A percentile compares a stretch with the other conserved stretches of the same genome.
Conservation (phyloP, 2,113 vertebrate genomes). For the Bambusicola thoracicus region DNA sequence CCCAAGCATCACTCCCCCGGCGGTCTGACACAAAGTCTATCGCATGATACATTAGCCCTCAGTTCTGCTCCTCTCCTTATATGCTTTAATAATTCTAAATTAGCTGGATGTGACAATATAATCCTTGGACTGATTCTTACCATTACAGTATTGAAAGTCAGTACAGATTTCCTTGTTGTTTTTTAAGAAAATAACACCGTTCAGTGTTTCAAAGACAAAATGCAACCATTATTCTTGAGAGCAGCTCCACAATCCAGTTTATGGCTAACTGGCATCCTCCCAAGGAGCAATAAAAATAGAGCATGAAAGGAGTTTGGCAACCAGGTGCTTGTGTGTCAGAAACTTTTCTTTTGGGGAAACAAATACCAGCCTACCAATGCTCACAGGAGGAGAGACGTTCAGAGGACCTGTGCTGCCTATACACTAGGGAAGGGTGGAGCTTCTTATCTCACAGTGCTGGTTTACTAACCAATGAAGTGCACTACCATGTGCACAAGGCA, state of each 20-base stretch:
- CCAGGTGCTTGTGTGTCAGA: neutral
- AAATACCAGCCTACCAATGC: neutral
- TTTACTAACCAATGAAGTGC: neutral
- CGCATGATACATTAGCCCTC: slow-evolving; percentile 26
- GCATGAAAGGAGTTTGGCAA: neutral
- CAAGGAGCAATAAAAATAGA: neutral
- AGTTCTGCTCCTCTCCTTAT: slow-evolving; percentile 13
- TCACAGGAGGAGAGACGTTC: neutral
- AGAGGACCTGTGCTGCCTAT: neutral
- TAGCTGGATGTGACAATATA: slow-evolving; percentile 54
- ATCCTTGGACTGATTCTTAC: slow-evolving; percentile 18
- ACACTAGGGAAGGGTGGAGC: neutral
- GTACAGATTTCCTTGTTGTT: neutral
- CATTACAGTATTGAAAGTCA: neutral
- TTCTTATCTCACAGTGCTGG: neutral
- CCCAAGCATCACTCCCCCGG: neutral
- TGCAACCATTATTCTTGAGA: neutral
- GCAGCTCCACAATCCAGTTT: neutral
- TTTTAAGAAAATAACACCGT: neutral
- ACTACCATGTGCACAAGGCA: neutral
- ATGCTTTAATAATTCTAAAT: slow-evolving; percentile 56
- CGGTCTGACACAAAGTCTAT: slow-evolving; percentile 59
- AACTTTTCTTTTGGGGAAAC: neutral
- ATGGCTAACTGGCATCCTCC: neutral
- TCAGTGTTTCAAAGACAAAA: neutral